These are phyloP conservation scores for Philypnodon macrostomus DNA, from an alignment of 2,797 vertebrate genomes.

Conservation along the genomic window DNA sequence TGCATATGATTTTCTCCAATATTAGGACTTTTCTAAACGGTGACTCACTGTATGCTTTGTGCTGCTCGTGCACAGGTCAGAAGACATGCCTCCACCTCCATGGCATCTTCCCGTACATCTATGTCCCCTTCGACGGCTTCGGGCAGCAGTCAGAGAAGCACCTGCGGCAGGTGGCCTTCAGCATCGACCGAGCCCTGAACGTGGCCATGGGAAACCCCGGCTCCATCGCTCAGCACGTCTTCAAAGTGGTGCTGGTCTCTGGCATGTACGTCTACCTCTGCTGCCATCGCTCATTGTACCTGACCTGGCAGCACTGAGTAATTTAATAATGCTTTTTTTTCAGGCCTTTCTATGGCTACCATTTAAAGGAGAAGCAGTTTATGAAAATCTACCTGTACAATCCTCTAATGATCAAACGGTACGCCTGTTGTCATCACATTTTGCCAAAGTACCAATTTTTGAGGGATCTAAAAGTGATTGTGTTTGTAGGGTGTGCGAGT, in stretches of 20 bases:
- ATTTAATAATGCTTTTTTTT: conserved; percentile 23
- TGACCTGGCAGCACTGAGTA: no score
- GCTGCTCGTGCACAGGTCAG: conserved; percentile 80
- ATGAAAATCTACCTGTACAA: conserved; percentile 99
- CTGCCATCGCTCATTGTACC: background rate
- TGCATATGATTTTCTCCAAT: no score
- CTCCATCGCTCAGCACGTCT: conserved; percentile 87
- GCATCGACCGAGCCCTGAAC: conserved; percentile 95
- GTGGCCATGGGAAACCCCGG: conserved; percentile 93
- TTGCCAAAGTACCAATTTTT: no score
- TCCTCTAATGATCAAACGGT: conserved; percentile 97
- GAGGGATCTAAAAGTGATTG: conserved; percentile 17
- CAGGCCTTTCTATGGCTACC: conserved; percentile 97
- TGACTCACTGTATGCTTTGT: background rate
- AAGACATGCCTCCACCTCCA: conserved; percentile 97
- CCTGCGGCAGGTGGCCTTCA: conserved; percentile 93
- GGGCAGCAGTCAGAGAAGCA: conserved; percentile 84
- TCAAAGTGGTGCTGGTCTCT: conserved; percentile 93
- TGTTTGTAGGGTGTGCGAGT: conserved; percentile 88
- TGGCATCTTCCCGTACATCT: conserved; percentile 94
- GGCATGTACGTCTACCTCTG: conserved; percentile 85
- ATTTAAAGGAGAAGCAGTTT: conserved; percentile 91
- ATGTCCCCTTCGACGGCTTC: conserved; percentile 88
- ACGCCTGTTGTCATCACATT: conserved; percentile 39
- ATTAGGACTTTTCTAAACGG: no score